Evolutionary conservation across 1,140 invertebrate genomes (phyloP).

Genomic region (Anoplolepis gracilipes): DNA sequence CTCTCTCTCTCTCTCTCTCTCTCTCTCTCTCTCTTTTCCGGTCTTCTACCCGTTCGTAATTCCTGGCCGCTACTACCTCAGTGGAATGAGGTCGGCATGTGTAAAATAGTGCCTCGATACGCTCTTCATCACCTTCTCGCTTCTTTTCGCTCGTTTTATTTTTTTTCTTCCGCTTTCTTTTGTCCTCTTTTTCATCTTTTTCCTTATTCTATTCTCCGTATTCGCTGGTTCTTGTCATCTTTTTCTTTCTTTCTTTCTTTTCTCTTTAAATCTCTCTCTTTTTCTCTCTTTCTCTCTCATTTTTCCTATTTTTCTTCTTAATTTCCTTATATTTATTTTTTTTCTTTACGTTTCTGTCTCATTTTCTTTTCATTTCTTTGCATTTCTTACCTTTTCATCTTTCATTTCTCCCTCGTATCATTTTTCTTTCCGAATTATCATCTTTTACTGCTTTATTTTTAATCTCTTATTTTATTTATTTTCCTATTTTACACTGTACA

Average conservation of each 20-base stretch:
- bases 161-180: constrained; percentile 9
- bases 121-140: constrained; percentile 56
- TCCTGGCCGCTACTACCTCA: constrained; percentile 11
- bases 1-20: no score
- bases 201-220: constrained; percentile 4
- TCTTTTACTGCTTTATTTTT: constrained; percentile 1
- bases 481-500: neutral
- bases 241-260: neutral
- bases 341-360: neutral
- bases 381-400: neutral
- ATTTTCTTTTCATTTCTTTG: neutral
- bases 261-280: neutral
- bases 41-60: constrained; percentile 30
- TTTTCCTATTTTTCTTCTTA: neutral
- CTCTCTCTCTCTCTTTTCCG: neutral
- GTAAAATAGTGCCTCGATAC: constrained; percentile 67
- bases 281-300: neutral
- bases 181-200: neutral
- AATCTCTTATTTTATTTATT: neutral
- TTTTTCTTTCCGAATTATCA: neutral
- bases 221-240: constrained; percentile 15
- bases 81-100: constrained; percentile 48
- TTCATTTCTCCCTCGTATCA: neutral
- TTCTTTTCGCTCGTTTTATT: constrained; percentile 18
- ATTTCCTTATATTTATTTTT: neutral